Base-by-base conservation (phyloP, 1,140 invertebrate species). In the Whitmania pigra region DNA sequence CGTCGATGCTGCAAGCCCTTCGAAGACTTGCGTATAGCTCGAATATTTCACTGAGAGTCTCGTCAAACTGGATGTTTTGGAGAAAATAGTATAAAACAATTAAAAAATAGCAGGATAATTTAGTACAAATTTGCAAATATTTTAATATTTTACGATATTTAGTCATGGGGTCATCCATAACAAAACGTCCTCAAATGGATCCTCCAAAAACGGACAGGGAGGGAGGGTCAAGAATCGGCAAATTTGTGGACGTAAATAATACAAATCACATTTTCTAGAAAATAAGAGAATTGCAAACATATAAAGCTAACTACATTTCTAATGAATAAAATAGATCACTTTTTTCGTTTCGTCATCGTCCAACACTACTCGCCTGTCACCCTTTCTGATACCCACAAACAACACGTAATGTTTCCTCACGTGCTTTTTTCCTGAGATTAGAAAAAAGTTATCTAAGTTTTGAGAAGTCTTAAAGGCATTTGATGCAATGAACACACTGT, bases 21-120 rank as follows among this genome's bases (percentile, higher is more conserved):
- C 72, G 67, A 31, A 73, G 31, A 22, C n/a, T 57, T 18, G 67
- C 18, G 72, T 73, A 73, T 54, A 70, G 29, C 27, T 69, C 67
- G 55, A 70, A 73, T 29, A 72, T n/a, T 25, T 53, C 25, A 17
- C 67, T 54, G 49, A 73, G 36, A 0, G 43, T 31, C 53, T 18
- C 53, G 49, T 73, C 72, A 60, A 73, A 73, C 72, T 73, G 67
- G 22, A 53, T 6, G 5, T 20, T 27, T n/a, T 20, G 13, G n/a
- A 29, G 18, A 27, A 67, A 73, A 57, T 57, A n/a, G 5, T 25
- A 20, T 25, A 53, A 40, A 36, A 70, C 25, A 0, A n/a, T 40
- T 29, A 36, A 0, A 22, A n/a, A 17, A 63, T 22, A 25, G 29
- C n/a, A 55, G 17, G 17, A 11, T 9, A 5, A 9, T 63, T 25